Conservation (phyloP, 2,888 invertebrate genomes). For the Drosophila paucipuncta region DNA sequence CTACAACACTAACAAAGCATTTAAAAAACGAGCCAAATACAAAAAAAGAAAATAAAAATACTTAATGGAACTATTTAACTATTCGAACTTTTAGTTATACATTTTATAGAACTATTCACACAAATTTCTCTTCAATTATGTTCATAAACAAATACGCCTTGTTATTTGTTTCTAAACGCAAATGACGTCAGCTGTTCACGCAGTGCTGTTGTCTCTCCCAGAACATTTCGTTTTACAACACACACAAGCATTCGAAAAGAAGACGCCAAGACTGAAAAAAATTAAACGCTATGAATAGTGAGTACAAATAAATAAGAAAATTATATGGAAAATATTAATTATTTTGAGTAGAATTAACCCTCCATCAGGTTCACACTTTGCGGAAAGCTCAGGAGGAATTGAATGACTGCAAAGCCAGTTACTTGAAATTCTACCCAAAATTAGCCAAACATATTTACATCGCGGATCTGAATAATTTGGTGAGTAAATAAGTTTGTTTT, state of each 20-base stretch:
- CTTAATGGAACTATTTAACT: neutral
- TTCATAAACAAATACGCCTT: neutral
- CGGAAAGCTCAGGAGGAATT: constrained; percentile 72
- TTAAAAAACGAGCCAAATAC: neutral
- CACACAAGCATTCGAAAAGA: constrained; percentile 35
- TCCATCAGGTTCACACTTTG: constrained; percentile 73
- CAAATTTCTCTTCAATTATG: neutral
- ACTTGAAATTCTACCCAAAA: constrained; percentile 66
- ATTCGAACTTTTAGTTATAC: neutral
- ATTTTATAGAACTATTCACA: neutral
- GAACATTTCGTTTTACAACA: constrained; percentile 27
- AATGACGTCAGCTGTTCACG: constrained; percentile 15
- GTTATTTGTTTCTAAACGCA: neutral
- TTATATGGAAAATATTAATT: neutral
- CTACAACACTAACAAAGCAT: constrained; percentile 21
- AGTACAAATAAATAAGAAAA: constrained; percentile 12
- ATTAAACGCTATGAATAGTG: constrained; percentile 49
- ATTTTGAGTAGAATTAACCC: constrained; percentile 66
- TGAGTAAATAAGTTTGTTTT: constrained; percentile 25
- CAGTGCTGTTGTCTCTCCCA: constrained; percentile 7
- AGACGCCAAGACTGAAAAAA: constrained; percentile 43
- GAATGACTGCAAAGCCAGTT: constrained; percentile 45
- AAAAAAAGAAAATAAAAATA: neutral
- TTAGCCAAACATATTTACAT: constrained; percentile 70
- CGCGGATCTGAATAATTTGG: constrained; percentile 75